phyloP scores from a whole-genome alignment of 2,113 vertebrate genomes.

The Tychaedon coryphoeus region DNA sequence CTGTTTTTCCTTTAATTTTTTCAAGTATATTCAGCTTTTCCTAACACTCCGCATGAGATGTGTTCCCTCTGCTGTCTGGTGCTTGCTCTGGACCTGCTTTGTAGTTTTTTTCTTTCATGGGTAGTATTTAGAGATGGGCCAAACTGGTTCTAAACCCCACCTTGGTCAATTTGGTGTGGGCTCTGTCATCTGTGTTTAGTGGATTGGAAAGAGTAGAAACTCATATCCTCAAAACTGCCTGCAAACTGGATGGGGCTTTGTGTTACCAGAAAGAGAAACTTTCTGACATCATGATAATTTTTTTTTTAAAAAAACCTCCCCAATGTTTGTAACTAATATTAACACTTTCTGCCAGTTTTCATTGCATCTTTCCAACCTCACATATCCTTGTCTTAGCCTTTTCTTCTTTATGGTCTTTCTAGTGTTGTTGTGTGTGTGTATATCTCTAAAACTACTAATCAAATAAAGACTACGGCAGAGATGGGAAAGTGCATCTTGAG shows the following conservation, averaged over 20 bases:
- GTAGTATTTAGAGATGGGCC: constrained; percentile 42
- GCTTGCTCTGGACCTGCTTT: constrained; percentile 47
- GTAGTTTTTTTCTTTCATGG: background rate
- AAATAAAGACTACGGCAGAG: background rate
- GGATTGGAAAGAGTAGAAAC: background rate
- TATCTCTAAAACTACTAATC: constrained; percentile 58
- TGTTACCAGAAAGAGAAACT: background rate
- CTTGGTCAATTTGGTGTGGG: constrained; percentile 2
- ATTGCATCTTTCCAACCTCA: background rate
- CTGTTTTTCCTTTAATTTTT: constrained; percentile 60
- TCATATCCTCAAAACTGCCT: background rate
- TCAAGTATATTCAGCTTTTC: constrained; percentile 48
- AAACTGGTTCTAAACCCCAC: constrained; percentile 2
- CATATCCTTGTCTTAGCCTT: background rate
- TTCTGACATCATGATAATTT: background rate
- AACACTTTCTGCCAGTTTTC: background rate
- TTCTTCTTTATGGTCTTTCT: constrained; percentile 43
- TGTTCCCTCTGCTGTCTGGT: constrained; percentile 45
- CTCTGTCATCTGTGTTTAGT: background rate
- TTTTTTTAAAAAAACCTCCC: background rate
- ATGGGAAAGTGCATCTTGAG: constrained; percentile 19
- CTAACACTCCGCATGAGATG: constrained; percentile 70
- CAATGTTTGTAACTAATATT: background rate
- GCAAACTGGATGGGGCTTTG: background rate
- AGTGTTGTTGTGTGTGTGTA: background rate